phyloP scores from a whole-genome alignment of 2,888 invertebrate genomes.

The Lycocerus yunnanus region DNA sequence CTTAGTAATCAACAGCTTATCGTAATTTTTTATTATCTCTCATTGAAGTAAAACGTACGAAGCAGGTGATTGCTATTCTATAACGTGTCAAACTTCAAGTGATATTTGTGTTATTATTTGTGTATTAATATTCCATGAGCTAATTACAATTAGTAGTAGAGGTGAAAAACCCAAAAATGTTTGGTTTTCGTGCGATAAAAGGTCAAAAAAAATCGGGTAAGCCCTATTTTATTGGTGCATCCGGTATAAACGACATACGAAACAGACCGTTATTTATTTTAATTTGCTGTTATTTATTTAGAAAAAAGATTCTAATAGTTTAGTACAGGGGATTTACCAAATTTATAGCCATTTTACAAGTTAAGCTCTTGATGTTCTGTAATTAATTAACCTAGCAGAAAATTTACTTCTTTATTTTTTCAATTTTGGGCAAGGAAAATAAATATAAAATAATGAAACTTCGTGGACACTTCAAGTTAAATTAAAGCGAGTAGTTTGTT shows the following conservation, averaged over 20 bases:
- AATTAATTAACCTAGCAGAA: background rate
- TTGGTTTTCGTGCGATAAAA: background rate
- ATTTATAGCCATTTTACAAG: background rate
- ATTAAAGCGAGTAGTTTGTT: background rate
- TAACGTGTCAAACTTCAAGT: background rate
- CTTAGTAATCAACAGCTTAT: background rate
- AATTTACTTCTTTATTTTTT: background rate
- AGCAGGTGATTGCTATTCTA: background rate
- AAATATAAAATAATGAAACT: background rate
- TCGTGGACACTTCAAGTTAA: background rate
- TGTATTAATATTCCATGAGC: background rate
- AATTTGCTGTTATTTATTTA: background rate
- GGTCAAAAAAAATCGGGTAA: background rate
- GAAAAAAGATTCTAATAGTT: background rate
- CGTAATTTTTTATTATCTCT: background rate
- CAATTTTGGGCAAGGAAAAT: background rate
- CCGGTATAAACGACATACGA: background rate
- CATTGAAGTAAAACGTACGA: background rate
- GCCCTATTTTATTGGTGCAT: background rate
- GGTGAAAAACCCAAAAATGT: background rate
- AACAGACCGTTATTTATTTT: background rate
- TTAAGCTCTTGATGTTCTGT: background rate
- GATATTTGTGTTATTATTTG: background rate
- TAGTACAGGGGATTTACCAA: background rate
- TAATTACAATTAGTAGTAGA: background rate